Evolutionary conservation across 1,140 invertebrate species (phyloP).

Genomic region (Bombus pascuorum): DNA sequence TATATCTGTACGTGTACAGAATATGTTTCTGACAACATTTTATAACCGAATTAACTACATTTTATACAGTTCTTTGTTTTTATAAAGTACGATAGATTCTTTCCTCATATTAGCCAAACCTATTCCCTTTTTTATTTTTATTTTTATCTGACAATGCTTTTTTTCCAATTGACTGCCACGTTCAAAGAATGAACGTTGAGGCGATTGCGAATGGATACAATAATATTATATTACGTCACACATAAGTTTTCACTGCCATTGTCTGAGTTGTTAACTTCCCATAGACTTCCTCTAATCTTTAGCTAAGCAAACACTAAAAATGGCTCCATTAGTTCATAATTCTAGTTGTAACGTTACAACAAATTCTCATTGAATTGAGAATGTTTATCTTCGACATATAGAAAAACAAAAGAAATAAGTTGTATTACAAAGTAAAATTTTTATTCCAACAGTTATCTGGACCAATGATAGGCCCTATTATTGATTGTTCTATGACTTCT

Average conservation of each 20-base stretch:
- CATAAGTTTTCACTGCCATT: conserved; percentile 68
- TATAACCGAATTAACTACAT: conserved; percentile 53
- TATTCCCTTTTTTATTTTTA: neutral
- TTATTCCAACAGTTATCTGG: neutral
- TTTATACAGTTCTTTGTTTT: conserved; percentile 67
- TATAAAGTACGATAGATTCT: conserved; percentile 27
- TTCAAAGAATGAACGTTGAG: neutral
- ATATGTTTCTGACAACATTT: conserved; percentile 47
- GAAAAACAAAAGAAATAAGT: neutral
- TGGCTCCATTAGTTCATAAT: conserved; percentile 7
- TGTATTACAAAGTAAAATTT: neutral
- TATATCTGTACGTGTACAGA: conserved; percentile 54
- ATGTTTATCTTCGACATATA: neutral
- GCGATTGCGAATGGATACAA: conserved; percentile 19
- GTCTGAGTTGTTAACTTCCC: conserved; percentile 45
- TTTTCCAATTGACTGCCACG: conserved; percentile 14
- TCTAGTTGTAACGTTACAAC: conserved; percentile 8
- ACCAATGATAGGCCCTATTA: conserved; percentile 8
- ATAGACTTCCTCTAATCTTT: conserved; percentile 11
- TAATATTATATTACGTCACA: conserved; percentile 41
- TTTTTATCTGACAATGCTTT: conserved; percentile 2
- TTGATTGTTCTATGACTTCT: neutral
- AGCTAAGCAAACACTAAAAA: neutral
- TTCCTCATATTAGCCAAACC: neutral
- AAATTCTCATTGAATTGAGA: neutral